Conservation (phyloP, 1,140 invertebrate genomes). For the Neotoxoptera formosana region DNA sequence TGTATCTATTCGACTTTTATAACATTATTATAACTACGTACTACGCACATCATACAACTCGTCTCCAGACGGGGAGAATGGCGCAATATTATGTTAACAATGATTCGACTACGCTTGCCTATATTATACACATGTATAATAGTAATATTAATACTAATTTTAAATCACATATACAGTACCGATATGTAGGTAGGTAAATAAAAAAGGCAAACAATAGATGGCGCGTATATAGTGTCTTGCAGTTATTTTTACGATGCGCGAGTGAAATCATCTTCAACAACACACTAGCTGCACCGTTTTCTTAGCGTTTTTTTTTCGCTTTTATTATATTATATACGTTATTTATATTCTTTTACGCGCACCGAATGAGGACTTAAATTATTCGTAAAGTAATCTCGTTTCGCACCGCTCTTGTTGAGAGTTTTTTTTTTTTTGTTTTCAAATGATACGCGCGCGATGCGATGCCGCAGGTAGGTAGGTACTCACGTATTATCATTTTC, state of each 20-base stretch:
- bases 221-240: background rate
- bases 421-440: background rate
- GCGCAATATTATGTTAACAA: background rate
- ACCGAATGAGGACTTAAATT: background rate
- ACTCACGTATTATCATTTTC: background rate
- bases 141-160: background rate
- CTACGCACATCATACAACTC: background rate
- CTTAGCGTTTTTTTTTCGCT: background rate
- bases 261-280: background rate
- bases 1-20: background rate
- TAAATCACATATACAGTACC: background rate
- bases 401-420: background rate
- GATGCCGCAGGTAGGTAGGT: background rate
- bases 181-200: background rate
- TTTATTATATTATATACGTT: background rate
- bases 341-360: background rate
- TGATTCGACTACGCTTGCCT: background rate
- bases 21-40: background rate
- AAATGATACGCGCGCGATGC: background rate
- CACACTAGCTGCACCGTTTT: background rate
- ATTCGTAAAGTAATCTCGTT: conserved; percentile 17
- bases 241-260: background rate
- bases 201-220: background rate
- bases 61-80: background rate
- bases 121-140: too few relatives aligned